phyloP scores from a whole-genome alignment of 2,113 vertebrate species.

The Vicugna pacos region DNA sequence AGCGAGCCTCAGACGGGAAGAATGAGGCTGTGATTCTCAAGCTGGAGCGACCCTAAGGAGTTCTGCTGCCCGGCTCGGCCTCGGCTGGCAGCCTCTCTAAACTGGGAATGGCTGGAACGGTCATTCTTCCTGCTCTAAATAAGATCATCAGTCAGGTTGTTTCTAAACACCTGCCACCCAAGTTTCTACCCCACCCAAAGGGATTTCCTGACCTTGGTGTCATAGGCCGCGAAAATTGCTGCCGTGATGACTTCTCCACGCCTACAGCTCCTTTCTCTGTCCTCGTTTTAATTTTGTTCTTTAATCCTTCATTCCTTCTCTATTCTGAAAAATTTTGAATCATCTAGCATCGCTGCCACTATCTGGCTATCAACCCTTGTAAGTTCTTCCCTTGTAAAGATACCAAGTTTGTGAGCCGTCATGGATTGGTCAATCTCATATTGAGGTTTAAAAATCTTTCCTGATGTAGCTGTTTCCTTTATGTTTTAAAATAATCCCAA shows the following conservation, averaged over 20 bases:
- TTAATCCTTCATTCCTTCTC: neutral
- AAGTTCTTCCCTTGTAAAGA: neutral
- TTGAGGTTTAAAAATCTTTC: neutral
- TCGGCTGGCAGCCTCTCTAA: too few relatives aligned
- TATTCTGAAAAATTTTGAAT: neutral
- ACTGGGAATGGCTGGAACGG: neutral
- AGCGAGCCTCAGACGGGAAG: neutral
- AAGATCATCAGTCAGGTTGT: neutral
- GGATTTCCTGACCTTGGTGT: neutral
- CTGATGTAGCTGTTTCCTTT: neutral
- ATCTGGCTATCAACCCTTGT: neutral
- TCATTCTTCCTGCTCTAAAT: neutral
- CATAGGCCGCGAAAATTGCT: neutral
- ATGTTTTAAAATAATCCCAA: neutral
- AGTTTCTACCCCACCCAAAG: conserved; percentile 36
- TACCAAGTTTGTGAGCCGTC: neutral
- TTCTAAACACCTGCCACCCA: neutral
- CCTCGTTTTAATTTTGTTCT: neutral
- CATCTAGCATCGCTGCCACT: neutral
- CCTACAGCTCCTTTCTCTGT: neutral
- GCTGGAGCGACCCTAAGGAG: neutral
- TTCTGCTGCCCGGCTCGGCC: neutral
- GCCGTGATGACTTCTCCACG: neutral
- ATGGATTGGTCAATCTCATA: neutral
- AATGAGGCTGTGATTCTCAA: neutral